Evolutionary conservation across 2,797 vertebrate genomes (phyloP).

Genomic region (Notamacropus eugenii): DNA sequence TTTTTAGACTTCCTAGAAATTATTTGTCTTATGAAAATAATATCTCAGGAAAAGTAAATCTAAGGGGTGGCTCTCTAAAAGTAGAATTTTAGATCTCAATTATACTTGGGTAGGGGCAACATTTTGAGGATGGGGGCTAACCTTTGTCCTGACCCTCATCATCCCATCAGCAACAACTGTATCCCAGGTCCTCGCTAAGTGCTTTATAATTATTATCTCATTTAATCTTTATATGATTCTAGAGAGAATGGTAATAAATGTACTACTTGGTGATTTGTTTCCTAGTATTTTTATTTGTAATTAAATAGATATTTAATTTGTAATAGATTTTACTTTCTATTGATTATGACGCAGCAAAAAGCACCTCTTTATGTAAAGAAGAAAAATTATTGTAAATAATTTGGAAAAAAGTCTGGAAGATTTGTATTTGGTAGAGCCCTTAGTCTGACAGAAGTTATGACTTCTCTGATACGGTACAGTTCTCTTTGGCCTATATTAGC

Average conservation of each 20-base stretch:
- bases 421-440: background rate
- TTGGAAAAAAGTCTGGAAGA: background rate
- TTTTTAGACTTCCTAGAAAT: background rate
- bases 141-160: background rate
- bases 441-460: background rate
- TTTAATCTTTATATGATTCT: background rate
- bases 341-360: background rate
- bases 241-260: background rate
- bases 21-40: background rate
- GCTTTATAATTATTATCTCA: background rate
- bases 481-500: background rate
- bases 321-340: background rate
- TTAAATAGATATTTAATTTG: background rate
- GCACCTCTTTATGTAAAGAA: background rate
- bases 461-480: background rate
- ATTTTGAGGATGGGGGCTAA: background rate
- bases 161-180: too few species aligned
- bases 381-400: background rate
- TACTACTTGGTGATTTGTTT: background rate
- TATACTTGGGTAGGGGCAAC: background rate
- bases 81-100: background rate
- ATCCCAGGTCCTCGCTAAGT: background rate
- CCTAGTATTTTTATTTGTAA: background rate
- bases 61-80: background rate
- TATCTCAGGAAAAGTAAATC: background rate